Evolutionary conservation across 2,797 vertebrate species (phyloP).

Genomic region (Enteromius treurensis): DNA sequence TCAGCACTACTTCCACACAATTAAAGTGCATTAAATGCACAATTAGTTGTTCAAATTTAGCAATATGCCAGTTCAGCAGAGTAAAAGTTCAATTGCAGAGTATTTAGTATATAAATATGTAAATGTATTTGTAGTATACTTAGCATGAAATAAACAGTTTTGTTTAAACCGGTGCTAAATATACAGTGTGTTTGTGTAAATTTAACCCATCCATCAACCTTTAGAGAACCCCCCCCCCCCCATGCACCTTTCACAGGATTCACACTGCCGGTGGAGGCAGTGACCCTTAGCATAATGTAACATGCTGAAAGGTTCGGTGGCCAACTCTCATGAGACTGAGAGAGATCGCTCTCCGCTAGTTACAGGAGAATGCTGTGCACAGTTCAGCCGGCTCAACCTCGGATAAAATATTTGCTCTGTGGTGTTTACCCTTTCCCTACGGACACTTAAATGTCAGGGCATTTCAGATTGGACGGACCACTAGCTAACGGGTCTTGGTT

Average conservation of each 20-base stretch:
- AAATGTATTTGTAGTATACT: not conserved
- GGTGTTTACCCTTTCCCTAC: not conserved
- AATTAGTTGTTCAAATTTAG: too few species aligned
- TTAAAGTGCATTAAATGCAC: too few species aligned
- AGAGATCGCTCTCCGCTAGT: conserved; percentile 10
- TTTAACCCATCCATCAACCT: conserved; percentile 38
- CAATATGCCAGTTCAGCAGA: too few species aligned
- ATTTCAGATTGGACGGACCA: conserved; percentile 10
- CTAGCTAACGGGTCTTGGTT: not conserved
- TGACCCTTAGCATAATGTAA: conserved; percentile 38
- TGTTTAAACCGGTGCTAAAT: not conserved
- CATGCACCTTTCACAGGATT: not conserved
- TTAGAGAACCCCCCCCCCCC: conserved; percentile 13
- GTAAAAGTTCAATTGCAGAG: too few species aligned
- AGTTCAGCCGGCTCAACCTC: not conserved
- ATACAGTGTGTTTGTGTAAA: not conserved
- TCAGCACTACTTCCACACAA: too few species aligned
- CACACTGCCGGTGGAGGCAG: not conserved
- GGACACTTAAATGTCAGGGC: conserved; percentile 17
- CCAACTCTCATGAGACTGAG: conserved; percentile 7
- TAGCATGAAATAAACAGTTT: not conserved
- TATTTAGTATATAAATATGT: not conserved
- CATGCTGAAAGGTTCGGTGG: not conserved
- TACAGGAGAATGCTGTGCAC: not conserved
- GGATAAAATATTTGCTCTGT: not conserved